Evolutionary conservation across 2,888 invertebrate species (phyloP), one percentile per base, ranked within the genome.

Genomic region (Cenopis cana): DNA sequence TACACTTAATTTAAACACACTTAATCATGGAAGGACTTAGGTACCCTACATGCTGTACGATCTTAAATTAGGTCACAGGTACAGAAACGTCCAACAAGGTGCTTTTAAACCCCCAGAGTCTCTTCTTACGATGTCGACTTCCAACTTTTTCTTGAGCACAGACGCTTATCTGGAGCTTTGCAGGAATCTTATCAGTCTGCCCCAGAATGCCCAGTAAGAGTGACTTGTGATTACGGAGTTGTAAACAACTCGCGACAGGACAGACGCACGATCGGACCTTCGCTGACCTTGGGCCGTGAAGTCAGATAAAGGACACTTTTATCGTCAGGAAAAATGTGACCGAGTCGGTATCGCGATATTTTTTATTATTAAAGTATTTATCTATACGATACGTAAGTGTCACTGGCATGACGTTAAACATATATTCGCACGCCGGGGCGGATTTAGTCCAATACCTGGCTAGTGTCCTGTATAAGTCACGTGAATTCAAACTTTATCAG

Each of bases 151-250:
- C 4, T 4, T 46, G 1, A 6, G 46, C 12, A n/a, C 46, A n/a
- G 46, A 46, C 14, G n/a, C n/a, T n/a, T n/a, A n/a, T n/a, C n/a
- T n/a, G n/a, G 5, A 41, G 14, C 20, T n/a, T n/a, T n/a, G 12
- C 18, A 24, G 24, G 41, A 17, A 24, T 9, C 38, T 18, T 41
- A 14, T 20, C 59, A 41, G 9, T 36, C 10, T 10, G 11, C 4
- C 17, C 17, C 11, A 61, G 29, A 62, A 50, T 36, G 49, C 61
- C 33, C 36, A 20, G 36, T 62, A 62, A 62, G 62, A 33, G 18
- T 62, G 62, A 62, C 62, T 62, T 4, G 36, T 52, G 62, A 50
- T 62, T 36, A 36, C 50, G 36, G 50, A 61, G 50, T 62, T 52
- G 62, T 62, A 62, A 62, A 62, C 62, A 62, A 52, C 36, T 36